Evolutionary conservation across 1,140 invertebrate species (phyloP), one percentile per base, ranked within the genome.

Genomic region (Agrypnia vestita): DNA sequence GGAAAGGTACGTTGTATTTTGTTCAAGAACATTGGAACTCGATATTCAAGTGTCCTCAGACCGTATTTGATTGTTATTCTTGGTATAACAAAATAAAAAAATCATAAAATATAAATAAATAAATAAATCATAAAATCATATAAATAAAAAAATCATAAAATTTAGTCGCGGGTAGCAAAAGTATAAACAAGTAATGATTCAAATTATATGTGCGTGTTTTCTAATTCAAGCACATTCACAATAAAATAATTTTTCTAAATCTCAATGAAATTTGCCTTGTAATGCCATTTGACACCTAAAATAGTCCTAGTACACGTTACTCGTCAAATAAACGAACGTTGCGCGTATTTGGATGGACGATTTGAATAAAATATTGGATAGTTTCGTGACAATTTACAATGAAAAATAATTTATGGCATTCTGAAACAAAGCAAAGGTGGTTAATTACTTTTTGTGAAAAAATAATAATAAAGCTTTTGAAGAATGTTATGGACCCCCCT

Each of bases 371-470:
- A 71, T 64, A 80, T 83, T 75, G 78, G 61, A 78, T 76, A 73
- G 71, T 80, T 80, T 67, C 82, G 82, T 83, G 82, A 78, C 79
- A 83, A 78, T 71, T 64, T 64, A 83, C 76, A 83, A 83, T 80
- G 72, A 83, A 80, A 79, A 83, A 83, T 78, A 78, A 83, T 79
- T 83, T 80, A 83, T 76, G 82, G 75, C 71, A 69, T 78, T 80
- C 78, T 71, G 46, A 72, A 76, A 80, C 81, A 75, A 82, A 79
- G 72, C 78, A 73, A 80, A 82, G 78, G 78, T 76, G 81, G 64
- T 79, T 82, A 82, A 82, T 82, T 78, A 82, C 74, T 76, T 77
- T 77, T 73, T 78, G 44, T 51, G 19, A 80, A 82, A 72, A 82
- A 82, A 72, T 76, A 74, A 49, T 72, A 80, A 77, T 75, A 47